phyloP scores from a whole-genome alignment of 2,888 invertebrate genomes.

The Drosophila basisetae region DNA sequence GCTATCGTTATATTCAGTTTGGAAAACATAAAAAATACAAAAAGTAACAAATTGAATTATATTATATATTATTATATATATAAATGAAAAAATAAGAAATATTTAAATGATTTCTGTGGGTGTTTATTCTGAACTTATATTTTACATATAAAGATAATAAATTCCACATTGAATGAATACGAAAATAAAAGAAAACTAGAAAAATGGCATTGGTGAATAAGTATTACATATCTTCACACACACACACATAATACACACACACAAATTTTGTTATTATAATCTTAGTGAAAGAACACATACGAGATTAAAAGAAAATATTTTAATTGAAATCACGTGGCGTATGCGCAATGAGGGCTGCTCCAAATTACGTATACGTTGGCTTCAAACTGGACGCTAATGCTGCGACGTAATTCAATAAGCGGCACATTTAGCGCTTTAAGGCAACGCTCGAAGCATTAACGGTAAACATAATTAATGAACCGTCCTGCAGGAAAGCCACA shows the following conservation, averaged over 20 bases:
- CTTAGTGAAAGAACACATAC: background rate
- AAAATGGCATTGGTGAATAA: no score
- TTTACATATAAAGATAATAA: no score
- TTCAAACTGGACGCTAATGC: slow-evolving; percentile 2
- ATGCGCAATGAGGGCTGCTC: slow-evolving; percentile 22
- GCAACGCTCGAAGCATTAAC: slow-evolving; percentile 35
- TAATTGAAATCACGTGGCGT: slow-evolving; percentile 32
- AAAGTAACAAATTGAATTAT: no score
- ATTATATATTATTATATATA: background rate
- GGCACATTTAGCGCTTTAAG: slow-evolving; percentile 25
- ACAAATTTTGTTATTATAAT: background rate
- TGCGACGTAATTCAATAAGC: slow-evolving; percentile 47
- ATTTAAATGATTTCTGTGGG: no score
- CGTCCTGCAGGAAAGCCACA: slow-evolving; percentile 19
- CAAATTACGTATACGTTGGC: slow-evolving; percentile 45
- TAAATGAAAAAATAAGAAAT: background rate
- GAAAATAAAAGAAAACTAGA: no score
- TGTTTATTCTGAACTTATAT: no score
- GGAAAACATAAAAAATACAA: slow-evolving; percentile 12
- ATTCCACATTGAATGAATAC: no score
- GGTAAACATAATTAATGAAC: slow-evolving; percentile 35
- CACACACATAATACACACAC: no score
- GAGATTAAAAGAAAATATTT: slow-evolving; percentile 12
- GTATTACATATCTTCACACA: no score
- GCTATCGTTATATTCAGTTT: slow-evolving; percentile 7